Evolutionary conservation across 2,888 invertebrate species (phyloP), one percentile per base, ranked within the genome.

Genomic region (Pharmacophagus antenor): DNA sequence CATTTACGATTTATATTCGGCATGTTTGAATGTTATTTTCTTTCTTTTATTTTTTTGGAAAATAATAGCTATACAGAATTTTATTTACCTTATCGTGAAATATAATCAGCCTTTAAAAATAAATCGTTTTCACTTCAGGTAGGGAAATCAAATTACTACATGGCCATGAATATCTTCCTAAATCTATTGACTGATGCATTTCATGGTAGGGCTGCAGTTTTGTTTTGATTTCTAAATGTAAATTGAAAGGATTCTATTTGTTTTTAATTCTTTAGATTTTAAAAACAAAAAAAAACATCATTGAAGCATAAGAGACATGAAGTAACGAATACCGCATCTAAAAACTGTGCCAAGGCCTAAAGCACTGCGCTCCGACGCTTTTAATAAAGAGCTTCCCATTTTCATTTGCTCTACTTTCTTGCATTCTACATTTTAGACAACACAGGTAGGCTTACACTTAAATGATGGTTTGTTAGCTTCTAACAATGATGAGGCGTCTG

Each of bases 361-460:
- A 58, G 58, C 58, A 53, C 18, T 53, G 58, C 58, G 48, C 53
- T 53, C 41, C 42, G 47, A 58, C 48, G 48, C 58, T 48, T 48
- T 53, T 53, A 58, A 48, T 58, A 58, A 58, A 58, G 51, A 50
- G 58, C 53, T 48, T 53, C 48, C 53, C 53, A 58, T 58, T 58
- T 48, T 58, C 58, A 53, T 58, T 58, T 58, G 58, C 58, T 48
- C 58, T 20, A 58, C 58, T 58, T 58, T 58, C 53, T 53, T 31
- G n/a, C n/a, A 25, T 31, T 21, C 47, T 12, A 21, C 20, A 53
- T 53, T 58, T 53, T 47, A 25, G 41, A 41, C 18, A 41, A 44
- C 27, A 27, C 41, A 44, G 42, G 42, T 44, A 44, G 18, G n/a
- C 20, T 18, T 18, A 44, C 6, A 44, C 18, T 15, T 18, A 18